These are phyloP conservation scores for Aythya baeri DNA, from an alignment of 2,113 vertebrate genomes.

Conservation along the genomic window DNA sequence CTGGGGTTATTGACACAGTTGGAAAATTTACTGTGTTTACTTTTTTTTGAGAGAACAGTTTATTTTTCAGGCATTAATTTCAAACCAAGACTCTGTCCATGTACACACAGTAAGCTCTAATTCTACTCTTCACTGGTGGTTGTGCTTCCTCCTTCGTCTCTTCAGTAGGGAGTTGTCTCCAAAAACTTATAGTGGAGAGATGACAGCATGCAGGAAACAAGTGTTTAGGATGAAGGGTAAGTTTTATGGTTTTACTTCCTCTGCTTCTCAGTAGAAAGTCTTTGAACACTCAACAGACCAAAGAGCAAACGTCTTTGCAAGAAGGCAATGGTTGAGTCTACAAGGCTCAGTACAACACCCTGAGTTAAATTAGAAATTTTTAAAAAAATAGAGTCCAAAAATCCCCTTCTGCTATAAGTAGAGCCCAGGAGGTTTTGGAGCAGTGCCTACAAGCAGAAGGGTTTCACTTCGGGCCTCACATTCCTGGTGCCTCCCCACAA, in stretches of 20 bases:
- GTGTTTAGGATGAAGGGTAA: neutral
- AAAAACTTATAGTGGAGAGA: neutral
- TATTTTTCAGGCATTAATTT: neutral
- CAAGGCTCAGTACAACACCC: neutral
- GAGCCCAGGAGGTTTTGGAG: neutral
- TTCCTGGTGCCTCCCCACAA: neutral
- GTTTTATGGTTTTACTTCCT: neutral
- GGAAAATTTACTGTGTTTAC: slow-evolving; percentile 49
- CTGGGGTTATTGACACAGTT: slow-evolving; percentile 76
- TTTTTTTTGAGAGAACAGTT: slow-evolving; percentile 23
- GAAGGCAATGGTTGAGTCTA: fast-evolving
- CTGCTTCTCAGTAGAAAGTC: neutral
- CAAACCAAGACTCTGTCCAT: neutral
- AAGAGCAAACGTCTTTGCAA: neutral
- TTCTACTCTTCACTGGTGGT: neutral
- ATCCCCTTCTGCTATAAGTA: neutral
- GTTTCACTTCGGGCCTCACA: neutral
- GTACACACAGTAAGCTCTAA: neutral
- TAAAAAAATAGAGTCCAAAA: neutral
- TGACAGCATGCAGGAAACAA: neutral
- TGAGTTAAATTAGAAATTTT: neutral
- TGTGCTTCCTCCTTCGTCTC: neutral
- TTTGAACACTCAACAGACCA: neutral
- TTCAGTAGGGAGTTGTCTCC: neutral
- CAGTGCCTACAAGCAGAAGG: neutral